Evolutionary conservation across 2,888 invertebrate genomes (phyloP).

Genomic region (Aricia artaxerxes): DNA sequence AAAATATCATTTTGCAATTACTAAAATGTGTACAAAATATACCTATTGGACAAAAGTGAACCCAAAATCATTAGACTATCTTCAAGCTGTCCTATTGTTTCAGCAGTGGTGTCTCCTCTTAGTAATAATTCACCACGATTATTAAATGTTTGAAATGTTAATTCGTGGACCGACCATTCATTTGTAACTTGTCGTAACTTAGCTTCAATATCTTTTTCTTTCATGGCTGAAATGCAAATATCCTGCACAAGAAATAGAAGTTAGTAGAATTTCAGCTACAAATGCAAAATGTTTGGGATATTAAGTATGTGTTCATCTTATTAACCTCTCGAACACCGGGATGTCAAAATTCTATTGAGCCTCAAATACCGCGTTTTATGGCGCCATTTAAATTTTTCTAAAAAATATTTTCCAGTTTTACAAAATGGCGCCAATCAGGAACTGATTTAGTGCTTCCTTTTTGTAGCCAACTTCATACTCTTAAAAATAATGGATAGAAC

Average conservation of each 20-base stretch:
- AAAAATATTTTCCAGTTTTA: too few relatives aligned
- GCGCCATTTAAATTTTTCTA: too few relatives aligned
- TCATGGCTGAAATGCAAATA: slow-evolving; percentile 98
- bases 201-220: slow-evolving; percentile 98
- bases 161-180: slow-evolving; percentile 96
- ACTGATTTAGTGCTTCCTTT: too few relatives aligned
- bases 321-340: too few relatives aligned
- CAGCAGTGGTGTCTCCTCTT: slow-evolving; percentile 96
- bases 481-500: too few relatives aligned
- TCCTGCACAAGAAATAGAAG: slow-evolving; percentile 78
- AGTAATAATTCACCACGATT: slow-evolving; percentile 95
- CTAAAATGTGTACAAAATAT: background rate
- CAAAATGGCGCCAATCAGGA: too few relatives aligned
- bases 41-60: slow-evolving; percentile 94
- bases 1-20: background rate
- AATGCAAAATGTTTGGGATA: background rate
- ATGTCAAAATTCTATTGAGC: too few relatives aligned
- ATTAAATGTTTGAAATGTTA: slow-evolving; percentile 97
- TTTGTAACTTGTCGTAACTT: slow-evolving; percentile 96
- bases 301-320: too few relatives aligned
- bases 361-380: too few relatives aligned
- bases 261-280: background rate
- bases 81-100: slow-evolving; percentile 96
- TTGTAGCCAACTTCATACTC: too few relatives aligned
- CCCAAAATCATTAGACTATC: slow-evolving; percentile 98